Conservation (phyloP, 2,797 vertebrate genomes). For the Dallia pectoralis region DNA sequence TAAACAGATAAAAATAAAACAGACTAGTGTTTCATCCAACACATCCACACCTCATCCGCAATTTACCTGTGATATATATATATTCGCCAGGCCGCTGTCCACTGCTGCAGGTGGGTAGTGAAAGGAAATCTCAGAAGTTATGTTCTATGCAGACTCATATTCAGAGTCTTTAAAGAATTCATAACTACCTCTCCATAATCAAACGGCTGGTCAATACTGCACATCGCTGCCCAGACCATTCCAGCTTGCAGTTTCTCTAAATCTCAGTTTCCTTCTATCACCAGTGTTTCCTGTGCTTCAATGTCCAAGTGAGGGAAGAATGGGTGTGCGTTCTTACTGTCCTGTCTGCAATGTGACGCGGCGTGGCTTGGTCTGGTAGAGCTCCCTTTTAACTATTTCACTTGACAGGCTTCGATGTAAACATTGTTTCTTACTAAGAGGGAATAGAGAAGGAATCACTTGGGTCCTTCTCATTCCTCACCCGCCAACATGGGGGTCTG, state of each 20-base stretch:
- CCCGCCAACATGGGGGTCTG: conserved; percentile 3
- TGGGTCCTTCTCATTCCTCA: background rate
- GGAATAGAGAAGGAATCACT: background rate
- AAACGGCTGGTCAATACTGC: background rate
- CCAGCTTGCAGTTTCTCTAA: background rate
- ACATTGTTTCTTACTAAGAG: conserved; percentile 20
- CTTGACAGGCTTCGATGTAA: conserved; percentile 5
- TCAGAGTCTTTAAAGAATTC: background rate
- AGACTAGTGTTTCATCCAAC: background rate
- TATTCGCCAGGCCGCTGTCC: background rate
- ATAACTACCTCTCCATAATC: background rate
- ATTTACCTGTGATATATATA: background rate
- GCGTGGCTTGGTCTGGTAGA: background rate
- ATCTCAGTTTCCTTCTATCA: background rate
- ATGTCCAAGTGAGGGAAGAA: conserved; percentile 25
- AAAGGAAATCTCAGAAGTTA: background rate
- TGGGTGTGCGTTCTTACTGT: conserved; percentile 23
- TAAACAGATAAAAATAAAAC: background rate
- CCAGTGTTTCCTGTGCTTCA: conserved; percentile 17
- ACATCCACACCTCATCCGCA: background rate
- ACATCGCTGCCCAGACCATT: background rate
- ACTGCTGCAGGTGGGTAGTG: background rate
- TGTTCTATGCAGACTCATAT: background rate
- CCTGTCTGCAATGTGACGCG: conserved; percentile 11
- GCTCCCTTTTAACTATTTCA: conserved; percentile 2